Evolutionary conservation across 1,140 invertebrate species (phyloP).

Genomic region (Andrena cerasifolii): DNA sequence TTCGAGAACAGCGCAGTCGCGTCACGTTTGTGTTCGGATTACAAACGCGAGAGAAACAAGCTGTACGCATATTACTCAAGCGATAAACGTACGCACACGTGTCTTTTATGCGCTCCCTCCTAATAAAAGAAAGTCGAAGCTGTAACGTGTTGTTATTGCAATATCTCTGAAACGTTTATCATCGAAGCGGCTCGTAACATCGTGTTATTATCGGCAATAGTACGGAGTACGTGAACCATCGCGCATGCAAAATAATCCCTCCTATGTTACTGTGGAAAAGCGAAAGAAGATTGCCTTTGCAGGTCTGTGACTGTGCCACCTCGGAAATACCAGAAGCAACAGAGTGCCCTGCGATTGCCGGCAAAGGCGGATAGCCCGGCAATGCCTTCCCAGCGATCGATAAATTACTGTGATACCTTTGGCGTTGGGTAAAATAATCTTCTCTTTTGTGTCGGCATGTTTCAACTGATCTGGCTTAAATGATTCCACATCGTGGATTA

Average conservation of each 20-base stretch:
- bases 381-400: neutral
- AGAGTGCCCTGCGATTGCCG: neutral
- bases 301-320: constrained; percentile 5
- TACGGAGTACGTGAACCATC: neutral
- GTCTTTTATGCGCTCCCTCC: neutral
- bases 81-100: neutral
- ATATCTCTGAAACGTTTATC: constrained; percentile 18
- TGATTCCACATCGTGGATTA: constrained; percentile 88
- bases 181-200: neutral
- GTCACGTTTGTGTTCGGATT: neutral
- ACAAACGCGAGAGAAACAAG: neutral
- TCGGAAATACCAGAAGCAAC: constrained; percentile 27
- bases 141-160: constrained; percentile 7
- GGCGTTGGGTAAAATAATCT: constrained; percentile 90
- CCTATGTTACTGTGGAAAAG: constrained; percentile 19
- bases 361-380: no score
- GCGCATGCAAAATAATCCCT: constrained; percentile 20
- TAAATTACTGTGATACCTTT: constrained; percentile 84
- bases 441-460: constrained; percentile 90
- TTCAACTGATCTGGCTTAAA: constrained; percentile 88
- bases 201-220: neutral
- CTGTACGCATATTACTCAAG: neutral
- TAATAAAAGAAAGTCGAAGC: neutral
- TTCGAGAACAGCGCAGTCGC: neutral
- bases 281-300: constrained; percentile 2